phyloP scores from a whole-genome alignment of 2,888 invertebrate species.

The Cephus rjabovi region DNA sequence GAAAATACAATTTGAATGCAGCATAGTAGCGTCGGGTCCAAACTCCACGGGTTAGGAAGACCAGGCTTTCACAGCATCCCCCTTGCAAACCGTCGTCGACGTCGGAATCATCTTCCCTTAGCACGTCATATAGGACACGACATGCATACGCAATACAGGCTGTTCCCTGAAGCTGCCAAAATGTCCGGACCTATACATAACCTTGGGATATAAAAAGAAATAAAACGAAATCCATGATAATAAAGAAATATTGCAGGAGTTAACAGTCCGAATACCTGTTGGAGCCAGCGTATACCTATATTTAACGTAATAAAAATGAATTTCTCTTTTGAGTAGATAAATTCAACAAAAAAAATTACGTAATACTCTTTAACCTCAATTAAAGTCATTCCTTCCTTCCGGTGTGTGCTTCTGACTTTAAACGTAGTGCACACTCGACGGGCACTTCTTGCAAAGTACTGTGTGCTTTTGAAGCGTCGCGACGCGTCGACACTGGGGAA shows the following conservation, averaged over 20 bases:
- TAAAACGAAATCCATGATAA: background rate
- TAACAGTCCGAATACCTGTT: background rate
- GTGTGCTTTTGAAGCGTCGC: background rate
- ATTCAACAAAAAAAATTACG: background rate
- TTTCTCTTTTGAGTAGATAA: background rate
- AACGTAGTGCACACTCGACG: background rate
- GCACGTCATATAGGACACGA: conserved; percentile 26
- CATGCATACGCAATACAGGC: conserved; percentile 48
- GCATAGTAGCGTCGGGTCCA: conserved; percentile 28
- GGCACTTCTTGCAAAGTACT: background rate
- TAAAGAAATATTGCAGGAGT: background rate
- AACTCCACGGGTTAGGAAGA: background rate
- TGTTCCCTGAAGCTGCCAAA: conserved; percentile 24
- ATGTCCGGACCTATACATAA: conserved; percentile 33
- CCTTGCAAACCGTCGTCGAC: background rate
- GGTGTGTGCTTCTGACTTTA: background rate
- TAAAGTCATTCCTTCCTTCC: background rate
- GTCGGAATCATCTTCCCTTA: conserved; percentile 20
- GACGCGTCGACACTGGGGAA: background rate
- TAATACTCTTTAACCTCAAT: background rate
- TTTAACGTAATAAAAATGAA: background rate
- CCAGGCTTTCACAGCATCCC: background rate
- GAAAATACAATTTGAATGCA: conserved; percentile 47
- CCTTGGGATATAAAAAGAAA: background rate
- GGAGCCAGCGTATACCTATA: background rate